phyloP scores from a whole-genome alignment of 2,888 invertebrate species.

The Eupithecia insigniata region DNA sequence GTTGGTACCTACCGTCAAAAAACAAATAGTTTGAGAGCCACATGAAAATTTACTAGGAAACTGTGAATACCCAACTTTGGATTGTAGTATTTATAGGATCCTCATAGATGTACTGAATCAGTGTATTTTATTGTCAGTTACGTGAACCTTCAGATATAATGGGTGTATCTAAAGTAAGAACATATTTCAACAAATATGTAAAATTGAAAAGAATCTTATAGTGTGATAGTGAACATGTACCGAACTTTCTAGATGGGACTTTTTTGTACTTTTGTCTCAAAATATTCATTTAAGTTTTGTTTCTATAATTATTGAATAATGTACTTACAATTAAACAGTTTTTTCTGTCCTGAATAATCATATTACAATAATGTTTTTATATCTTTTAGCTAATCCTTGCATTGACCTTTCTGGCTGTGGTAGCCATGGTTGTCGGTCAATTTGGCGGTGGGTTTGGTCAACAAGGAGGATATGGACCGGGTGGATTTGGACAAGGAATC shows the following conservation, averaged over 20 bases:
- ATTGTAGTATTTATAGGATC: conserved; percentile 38
- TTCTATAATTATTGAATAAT: not conserved
- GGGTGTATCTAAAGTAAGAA: conserved; percentile 46
- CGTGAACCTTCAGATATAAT: conserved; percentile 30
- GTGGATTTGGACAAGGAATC: conserved; percentile 22
- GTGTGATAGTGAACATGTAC: not conserved
- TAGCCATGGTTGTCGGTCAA: conserved; percentile 28
- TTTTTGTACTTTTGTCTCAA: not conserved
- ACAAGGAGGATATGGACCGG: conserved; percentile 20
- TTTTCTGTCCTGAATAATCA: not conserved
- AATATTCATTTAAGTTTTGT: not conserved
- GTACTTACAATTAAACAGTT: not conserved
- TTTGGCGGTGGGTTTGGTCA: conserved; percentile 34
- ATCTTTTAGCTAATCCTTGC: conserved; percentile 19
- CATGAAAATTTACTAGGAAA: conserved; percentile 32
- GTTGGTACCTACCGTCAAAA: too few relatives aligned
- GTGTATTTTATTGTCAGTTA: conserved; percentile 22
- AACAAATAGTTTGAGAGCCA: conserved; percentile 45
- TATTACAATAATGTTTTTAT: not conserved
- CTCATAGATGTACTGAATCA: conserved; percentile 18
- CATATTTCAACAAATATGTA: not conserved
- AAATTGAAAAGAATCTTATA: not conserved
- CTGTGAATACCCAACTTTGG: conserved; percentile 37
- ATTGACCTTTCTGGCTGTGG: conserved; percentile 21
- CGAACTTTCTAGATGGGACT: not conserved